Conservation (phyloP, 2,888 invertebrate genomes). For the Rhabditophanes sp. region DNA sequence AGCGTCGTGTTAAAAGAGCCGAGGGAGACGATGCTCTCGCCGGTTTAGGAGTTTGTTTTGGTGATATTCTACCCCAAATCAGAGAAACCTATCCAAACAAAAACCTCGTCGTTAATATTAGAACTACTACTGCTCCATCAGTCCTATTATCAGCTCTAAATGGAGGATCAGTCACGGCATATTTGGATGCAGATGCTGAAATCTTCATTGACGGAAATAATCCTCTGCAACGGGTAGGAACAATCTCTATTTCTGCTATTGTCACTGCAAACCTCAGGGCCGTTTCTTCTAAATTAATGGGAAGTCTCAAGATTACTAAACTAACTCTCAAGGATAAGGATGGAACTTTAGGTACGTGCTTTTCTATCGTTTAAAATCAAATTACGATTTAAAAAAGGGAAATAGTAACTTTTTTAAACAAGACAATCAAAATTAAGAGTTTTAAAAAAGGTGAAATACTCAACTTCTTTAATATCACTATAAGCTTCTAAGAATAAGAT, state of each 20-base stretch:
- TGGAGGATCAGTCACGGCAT: conserved; percentile 29
- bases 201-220: conserved; percentile 30
- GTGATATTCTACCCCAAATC: conserved; percentile 39
- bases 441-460: too few relatives aligned
- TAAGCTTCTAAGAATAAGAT: too few relatives aligned
- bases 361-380: too few relatives aligned
- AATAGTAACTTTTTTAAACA: too few relatives aligned
- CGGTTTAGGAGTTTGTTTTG: conserved; percentile 37
- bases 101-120: conserved; percentile 24
- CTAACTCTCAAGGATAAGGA: conserved; percentile 15
- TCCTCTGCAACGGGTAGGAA: conserved; percentile 17
- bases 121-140: conserved; percentile 30
- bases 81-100: conserved; percentile 38
- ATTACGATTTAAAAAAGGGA: too few relatives aligned
- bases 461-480: too few relatives aligned
- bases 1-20: conserved; percentile 12
- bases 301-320: conserved; percentile 24
- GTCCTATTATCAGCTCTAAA: conserved; percentile 18
- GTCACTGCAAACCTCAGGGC: conserved; percentile 10
- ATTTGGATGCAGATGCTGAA: conserved; percentile 30
- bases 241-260: conserved; percentile 26
- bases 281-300: conserved; percentile 17
- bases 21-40: conserved; percentile 16
- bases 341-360: conserved; percentile 7
- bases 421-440: too few relatives aligned